Evolutionary conservation across 2,797 vertebrate genomes (phyloP), one percentile per base, ranked within the genome.

Genomic region (Hyperoplus lanceolatus): DNA sequence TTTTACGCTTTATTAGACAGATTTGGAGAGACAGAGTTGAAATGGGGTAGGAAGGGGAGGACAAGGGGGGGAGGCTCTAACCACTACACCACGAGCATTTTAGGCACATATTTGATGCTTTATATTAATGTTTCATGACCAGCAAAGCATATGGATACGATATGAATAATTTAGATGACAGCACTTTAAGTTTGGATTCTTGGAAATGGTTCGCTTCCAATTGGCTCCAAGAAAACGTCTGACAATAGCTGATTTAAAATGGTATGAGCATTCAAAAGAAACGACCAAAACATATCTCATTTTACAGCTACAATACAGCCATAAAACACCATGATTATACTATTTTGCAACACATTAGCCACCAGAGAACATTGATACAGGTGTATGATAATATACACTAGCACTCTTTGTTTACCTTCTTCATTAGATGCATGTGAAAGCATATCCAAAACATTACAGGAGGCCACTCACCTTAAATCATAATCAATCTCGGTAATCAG

Each of bases 281-380:
- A 86, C 54, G 76, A 69, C 68, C 77, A 70, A 77, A 80, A 83
- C 61, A 67, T 54, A 59, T 79, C 62, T 60, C 51, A 83, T 90
- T 90, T 93, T 82, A 89, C 66, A 77, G 71, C 82, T 72, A 79
- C 76, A 84, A 84, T 90, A 92, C 75, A 92, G 85, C 86, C 89
- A 93, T 93, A 91, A 94, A 94, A 75, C 48, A 42, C 53, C 51
- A 62, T 57, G 43, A 91, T 79, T 72, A 29, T 29, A 77, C 57
- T 70, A 64, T 90, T 89, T 86, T 75, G 57, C 85, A 90, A 92
- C 71, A 87, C 81, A 82, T 85, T 73, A 70, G 62, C 66, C 80
- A 75, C 59, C 50, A 74, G 60, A 61, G 72, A 68, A 41, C 18
- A 53, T 70, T 79, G 84, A 70, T 54, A 73, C 73, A 21, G 14